Percentiles rank a stretch among this genome's conserved stretches.
Conservation (phyloP, 2,888 invertebrate genomes). For the Eupithecia tripunctaria region DNA sequence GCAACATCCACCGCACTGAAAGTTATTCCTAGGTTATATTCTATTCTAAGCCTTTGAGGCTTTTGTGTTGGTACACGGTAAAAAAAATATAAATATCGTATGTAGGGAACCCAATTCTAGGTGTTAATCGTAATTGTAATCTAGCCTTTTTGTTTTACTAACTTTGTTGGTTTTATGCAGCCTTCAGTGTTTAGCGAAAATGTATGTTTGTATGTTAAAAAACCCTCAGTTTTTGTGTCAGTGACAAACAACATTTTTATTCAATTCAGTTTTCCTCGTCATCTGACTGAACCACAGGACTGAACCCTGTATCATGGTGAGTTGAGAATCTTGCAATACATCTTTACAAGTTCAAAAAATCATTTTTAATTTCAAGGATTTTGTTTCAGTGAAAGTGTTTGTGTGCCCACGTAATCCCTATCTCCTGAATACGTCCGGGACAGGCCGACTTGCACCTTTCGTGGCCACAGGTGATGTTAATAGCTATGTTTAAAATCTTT, state of each 20-base stretch:
- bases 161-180: no score
- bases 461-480: slow-evolving; percentile 43
- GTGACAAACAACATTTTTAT: no score
- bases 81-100: no score
- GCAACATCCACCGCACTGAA: not conserved
- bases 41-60: not conserved
- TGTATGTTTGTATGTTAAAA: no score
- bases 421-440: slow-evolving; percentile 15
- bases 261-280: not conserved
- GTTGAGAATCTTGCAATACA: not conserved
- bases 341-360: not conserved
- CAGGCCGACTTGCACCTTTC: slow-evolving; percentile 37
- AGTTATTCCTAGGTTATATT: not conserved
- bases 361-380: not conserved
- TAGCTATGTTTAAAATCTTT: slow-evolving; percentile 43
- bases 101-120: no score
- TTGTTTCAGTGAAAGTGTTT: not conserved
- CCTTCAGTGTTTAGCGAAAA: no score
- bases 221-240: no score
- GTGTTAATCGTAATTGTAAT: not conserved
- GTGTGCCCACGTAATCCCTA: not conserved
- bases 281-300: not conserved
- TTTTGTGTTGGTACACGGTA: not conserved
- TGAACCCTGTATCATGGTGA: not conserved
- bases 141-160: not conserved